Evolutionary conservation across 2,797 vertebrate genomes (phyloP), one percentile per base, ranked within the genome.

Genomic region (Pogoniulus pusillus): DNA sequence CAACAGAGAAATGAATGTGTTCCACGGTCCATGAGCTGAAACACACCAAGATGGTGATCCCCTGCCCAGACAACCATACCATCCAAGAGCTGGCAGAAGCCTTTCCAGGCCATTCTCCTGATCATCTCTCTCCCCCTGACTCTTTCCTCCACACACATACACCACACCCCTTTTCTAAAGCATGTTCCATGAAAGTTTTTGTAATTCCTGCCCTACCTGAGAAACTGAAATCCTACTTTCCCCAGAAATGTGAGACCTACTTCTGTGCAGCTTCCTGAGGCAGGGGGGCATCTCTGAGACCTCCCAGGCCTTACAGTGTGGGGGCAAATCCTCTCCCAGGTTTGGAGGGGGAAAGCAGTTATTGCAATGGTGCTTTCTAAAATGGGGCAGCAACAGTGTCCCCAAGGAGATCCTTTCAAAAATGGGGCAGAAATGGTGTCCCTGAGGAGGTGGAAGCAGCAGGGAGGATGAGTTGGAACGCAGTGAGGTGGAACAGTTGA

Each of bases 381-480:
- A 17, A 4, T 0, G 1, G 8, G 6, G 4, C 19, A 29, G 23
- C 34, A 35, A 6, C 0, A 3, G 12, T 7, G 4, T 2, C 6
- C 4, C 29, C 3, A 6, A 2, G 34, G 7, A 45, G 43, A 9
- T 20, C 15, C 41, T 41, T 16, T 45, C 2, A 4, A 3, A 11
- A 17, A 4, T 0, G 1, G 8, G 6, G 4, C 19, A 29, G 23
- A 39, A 35, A 6, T 0, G 4, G 10, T 7, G 4, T 2, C 7
- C 4, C 26, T 3, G 7, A 2, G 30, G 6, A 45, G 43, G 43
- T 14, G 14, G 43, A 8, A 45, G 43, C 43, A 45, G 19, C 43
- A 45, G 18, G 6, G 43, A 20, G 43, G 19, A 45, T 18, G 45
- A 45, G 19, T 5, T 45, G 43, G 19, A 45, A 45, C 19, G 9